Percentiles rank a stretch among this genome's conserved stretches.
Evolutionary conservation across 1,140 invertebrate genomes (phyloP).

Genomic region (Dendrolimus kikuchii): DNA sequence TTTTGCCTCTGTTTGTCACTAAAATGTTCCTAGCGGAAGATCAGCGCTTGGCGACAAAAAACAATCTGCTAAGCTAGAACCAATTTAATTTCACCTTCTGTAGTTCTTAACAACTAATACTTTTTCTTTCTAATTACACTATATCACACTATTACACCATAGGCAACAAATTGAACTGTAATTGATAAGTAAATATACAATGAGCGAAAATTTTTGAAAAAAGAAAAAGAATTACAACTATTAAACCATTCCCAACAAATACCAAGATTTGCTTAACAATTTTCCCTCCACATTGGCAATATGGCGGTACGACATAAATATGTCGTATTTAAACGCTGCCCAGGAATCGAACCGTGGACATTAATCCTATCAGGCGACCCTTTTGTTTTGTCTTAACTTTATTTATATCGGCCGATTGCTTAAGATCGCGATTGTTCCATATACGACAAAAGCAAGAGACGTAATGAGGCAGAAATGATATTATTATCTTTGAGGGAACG

Average conservation of each 20-base stretch:
- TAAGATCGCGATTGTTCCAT: conserved; percentile 18
- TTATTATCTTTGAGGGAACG: not conserved
- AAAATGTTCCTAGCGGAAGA: no score
- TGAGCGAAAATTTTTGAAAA: no score
- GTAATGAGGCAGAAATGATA: conserved; percentile 4
- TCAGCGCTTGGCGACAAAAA: no score
- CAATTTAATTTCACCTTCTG: no score
- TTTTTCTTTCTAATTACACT: no score
- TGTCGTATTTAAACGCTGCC: conserved; percentile 27
- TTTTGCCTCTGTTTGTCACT: no score
- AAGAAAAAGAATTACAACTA: no score
- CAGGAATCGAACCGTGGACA: conserved; percentile 33
- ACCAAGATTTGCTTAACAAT: not conserved
- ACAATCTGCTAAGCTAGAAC: no score
- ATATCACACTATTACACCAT: no score
- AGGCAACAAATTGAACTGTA: no score
- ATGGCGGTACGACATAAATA: conserved; percentile 5
- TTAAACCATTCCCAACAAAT: not conserved
- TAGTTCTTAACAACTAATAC: no score
- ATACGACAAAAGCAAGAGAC: conserved; percentile 10
- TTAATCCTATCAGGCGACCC: conserved; percentile 37
- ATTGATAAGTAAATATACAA: no score
- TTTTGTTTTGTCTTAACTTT: conserved; percentile 43
- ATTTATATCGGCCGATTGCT: conserved; percentile 33
- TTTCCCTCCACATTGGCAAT: conserved; percentile 1